These are phyloP conservation scores for Mimas tiliae DNA, from an alignment of 2,888 invertebrate genomes.

Conservation along the genomic window DNA sequence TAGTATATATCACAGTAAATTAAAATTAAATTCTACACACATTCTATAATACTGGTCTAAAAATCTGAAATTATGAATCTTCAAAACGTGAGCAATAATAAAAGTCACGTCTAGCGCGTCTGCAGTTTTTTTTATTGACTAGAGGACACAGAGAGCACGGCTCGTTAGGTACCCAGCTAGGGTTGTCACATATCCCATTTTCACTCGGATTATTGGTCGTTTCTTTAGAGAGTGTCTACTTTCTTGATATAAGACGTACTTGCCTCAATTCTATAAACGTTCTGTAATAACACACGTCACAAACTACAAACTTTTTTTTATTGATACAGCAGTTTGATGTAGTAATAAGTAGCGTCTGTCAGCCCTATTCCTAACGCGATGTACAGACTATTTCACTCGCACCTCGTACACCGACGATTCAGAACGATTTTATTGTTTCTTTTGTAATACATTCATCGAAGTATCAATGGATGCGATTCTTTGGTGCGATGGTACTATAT, in stretches of 20 bases:
- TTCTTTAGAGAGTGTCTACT: background rate
- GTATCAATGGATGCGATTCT: background rate
- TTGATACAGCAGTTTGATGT: no score
- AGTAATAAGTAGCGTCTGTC: background rate
- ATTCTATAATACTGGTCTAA: no score
- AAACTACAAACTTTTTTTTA: no score
- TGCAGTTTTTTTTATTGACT: conserved; percentile 5
- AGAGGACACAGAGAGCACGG: conserved; percentile 11
- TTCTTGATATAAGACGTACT: background rate
- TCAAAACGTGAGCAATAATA: background rate
- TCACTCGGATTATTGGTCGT: background rate
- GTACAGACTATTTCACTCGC: background rate
- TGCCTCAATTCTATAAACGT: background rate
- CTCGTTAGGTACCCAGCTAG: conserved; percentile 7
- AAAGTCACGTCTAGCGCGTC: conserved; percentile 1
- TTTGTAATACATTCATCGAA: background rate
- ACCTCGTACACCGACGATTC: background rate
- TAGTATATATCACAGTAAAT: no score
- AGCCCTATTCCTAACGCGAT: background rate
- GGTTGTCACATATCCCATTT: background rate
- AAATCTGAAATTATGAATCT: conserved; percentile 12
- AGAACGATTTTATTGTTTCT: background rate
- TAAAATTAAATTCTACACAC: no score
- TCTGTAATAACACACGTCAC: background rate
- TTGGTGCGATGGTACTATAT: background rate